These are phyloP conservation scores for Leucophenga varia DNA, from an alignment of 1,140 invertebrate genomes.

Conservation along the genomic window DNA sequence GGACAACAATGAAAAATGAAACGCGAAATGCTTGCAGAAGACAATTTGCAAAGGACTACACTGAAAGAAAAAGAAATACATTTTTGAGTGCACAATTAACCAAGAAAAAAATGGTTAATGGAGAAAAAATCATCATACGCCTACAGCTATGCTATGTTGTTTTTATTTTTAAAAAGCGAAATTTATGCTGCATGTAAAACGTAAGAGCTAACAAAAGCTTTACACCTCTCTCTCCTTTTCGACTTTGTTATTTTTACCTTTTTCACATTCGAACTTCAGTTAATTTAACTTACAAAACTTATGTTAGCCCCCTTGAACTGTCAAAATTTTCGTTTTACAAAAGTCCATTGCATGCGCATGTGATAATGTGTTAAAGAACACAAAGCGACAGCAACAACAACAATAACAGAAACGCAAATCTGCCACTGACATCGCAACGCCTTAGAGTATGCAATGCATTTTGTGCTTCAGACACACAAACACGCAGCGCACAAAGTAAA, in stretches of 20 bases:
- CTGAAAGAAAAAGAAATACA: too few species aligned
- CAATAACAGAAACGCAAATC: neutral
- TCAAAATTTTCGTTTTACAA: too few species aligned
- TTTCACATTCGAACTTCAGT: neutral
- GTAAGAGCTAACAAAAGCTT: too few species aligned
- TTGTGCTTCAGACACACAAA: slow-evolving; percentile 20
- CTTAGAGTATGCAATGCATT: slow-evolving; percentile 13
- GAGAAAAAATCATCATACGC: neutral
- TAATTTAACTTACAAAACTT: too few species aligned
- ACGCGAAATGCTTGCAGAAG: too few species aligned
- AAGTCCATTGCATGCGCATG: too few species aligned
- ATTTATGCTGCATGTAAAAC: neutral
- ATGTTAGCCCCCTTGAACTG: too few species aligned
- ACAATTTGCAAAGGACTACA: too few species aligned
- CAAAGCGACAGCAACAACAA: too few species aligned
- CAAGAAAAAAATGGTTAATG: neutral
- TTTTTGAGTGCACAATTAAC: neutral
- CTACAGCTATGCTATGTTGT: neutral
- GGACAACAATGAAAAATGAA: slow-evolving; percentile 28
- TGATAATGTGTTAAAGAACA: too few species aligned
- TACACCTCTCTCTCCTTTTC: neutral
- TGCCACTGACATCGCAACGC: neutral
- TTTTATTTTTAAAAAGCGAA: neutral
- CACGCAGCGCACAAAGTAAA: too few species aligned
- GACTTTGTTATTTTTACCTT: neutral